phyloP scores from a whole-genome alignment of 1,140 invertebrate genomes.

The Drosophila mayri region DNA sequence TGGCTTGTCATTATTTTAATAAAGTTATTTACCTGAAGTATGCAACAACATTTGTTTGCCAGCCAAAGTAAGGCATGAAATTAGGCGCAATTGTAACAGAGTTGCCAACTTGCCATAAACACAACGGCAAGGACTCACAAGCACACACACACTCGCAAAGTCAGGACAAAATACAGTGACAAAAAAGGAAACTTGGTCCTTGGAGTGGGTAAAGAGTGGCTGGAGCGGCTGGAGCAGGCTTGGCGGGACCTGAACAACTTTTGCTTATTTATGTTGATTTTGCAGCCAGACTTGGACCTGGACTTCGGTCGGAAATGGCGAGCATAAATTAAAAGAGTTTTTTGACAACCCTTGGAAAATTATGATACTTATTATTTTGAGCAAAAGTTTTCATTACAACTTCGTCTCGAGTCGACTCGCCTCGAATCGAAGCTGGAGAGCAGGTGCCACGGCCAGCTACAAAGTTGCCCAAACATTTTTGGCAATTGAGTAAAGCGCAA shows the following conservation, averaged over 20 bases:
- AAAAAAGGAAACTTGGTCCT: constrained; percentile 77
- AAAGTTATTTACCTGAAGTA: constrained; percentile 84
- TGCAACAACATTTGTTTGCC: constrained; percentile 80
- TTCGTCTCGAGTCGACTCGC: constrained; percentile 22
- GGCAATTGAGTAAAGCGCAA: constrained; percentile 43
- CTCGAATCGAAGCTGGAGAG: constrained; percentile 5
- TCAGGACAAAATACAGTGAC: constrained; percentile 38
- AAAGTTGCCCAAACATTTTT: constrained; percentile 59
- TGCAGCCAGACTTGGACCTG: constrained; percentile 67
- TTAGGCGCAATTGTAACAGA: constrained; percentile 83
- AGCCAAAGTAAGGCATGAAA: constrained; percentile 74
- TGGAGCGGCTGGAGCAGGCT: constrained; percentile 6
- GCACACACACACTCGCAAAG: constrained; percentile 13
- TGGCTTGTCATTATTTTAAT: constrained; percentile 82
- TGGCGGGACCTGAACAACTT: constrained; percentile 53
- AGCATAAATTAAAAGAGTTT: constrained; percentile 83
- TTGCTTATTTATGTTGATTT: constrained; percentile 82
- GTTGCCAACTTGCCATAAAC: constrained; percentile 79
- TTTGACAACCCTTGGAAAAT: constrained; percentile 81
- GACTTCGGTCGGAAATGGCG: constrained; percentile 75
- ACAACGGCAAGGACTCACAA: constrained; percentile 60
- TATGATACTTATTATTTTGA: constrained; percentile 83
- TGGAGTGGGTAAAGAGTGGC: constrained; percentile 26
- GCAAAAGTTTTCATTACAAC: constrained; percentile 68
- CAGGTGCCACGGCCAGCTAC: constrained; percentile 32